Evolutionary conservation across 1,140 invertebrate genomes (phyloP).

Genomic region (Psilanteris sp.): DNA sequence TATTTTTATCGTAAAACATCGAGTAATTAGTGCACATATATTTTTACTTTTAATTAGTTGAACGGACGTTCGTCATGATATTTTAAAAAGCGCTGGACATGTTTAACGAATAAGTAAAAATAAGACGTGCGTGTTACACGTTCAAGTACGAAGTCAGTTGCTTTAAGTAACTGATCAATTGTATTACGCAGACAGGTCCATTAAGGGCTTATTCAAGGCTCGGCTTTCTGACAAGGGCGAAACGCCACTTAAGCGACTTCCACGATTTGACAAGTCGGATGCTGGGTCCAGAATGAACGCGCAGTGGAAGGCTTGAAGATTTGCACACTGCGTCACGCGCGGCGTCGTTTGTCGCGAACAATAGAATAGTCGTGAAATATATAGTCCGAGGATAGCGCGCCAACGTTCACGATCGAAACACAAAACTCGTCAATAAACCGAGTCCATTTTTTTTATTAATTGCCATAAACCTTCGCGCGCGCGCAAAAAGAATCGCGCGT

Average conservation of each 20-base stretch:
- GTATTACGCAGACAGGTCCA: slow-evolving; percentile 49
- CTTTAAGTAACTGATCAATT: slow-evolving; percentile 58
- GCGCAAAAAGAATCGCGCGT: too few species aligned
- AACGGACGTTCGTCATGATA: slow-evolving; percentile 27
- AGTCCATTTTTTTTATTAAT: too few species aligned
- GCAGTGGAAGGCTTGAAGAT: too few species aligned
- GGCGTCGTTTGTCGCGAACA: too few species aligned
- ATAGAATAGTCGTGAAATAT: slow-evolving; percentile 4
- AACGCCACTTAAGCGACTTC: slow-evolving; percentile 42
- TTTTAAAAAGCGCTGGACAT: slow-evolving; percentile 37
- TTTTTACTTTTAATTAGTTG: slow-evolving; percentile 56
- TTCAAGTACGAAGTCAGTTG: slow-evolving; percentile 48
- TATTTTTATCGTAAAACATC: slow-evolving; percentile 42
- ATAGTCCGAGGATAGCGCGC: not conserved
- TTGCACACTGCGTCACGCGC: too few species aligned
- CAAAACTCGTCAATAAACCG: too few species aligned
- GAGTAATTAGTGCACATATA: slow-evolving; percentile 50
- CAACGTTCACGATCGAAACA: too few species aligned
- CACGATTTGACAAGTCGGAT: slow-evolving; percentile 19
- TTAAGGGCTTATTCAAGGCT: slow-evolving; percentile 59
- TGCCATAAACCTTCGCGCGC: not conserved
- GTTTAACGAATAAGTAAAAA: slow-evolving; percentile 40
- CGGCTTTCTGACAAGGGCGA: slow-evolving; percentile 49
- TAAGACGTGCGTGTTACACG: slow-evolving; percentile 24
- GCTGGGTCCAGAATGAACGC: too few species aligned